Conservation (phyloP, 2,797 vertebrate genomes). For the Rachycentron canadum region DNA sequence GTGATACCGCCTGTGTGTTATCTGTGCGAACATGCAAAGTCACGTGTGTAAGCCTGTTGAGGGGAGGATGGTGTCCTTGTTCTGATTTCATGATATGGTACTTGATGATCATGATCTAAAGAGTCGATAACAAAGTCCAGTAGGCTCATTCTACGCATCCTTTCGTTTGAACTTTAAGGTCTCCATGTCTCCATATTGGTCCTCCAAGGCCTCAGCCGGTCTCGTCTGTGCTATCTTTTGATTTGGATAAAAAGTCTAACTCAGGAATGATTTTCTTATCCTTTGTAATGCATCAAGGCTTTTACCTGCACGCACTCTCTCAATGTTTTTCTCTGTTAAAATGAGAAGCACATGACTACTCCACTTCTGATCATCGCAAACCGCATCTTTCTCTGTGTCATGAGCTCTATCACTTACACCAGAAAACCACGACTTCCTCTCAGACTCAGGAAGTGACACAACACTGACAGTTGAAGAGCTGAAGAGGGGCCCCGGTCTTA, state of each 20-base stretch:
- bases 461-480: conserved; percentile 36
- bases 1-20: neutral
- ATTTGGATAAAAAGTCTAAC: neutral
- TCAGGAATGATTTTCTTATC: conserved; percentile 5
- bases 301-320: neutral
- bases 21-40: neutral
- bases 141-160: too few species aligned
- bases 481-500: neutral
- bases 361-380: neutral
- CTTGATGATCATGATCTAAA: too few species aligned
- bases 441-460: conserved; percentile 68
- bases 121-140: too few species aligned
- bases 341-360: neutral
- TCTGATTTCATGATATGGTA: neutral
- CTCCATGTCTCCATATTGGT: too few species aligned
- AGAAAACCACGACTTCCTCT: conserved; percentile 72
- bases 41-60: neutral
- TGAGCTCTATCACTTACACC: conserved; percentile 32
- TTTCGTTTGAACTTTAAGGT: too few species aligned
- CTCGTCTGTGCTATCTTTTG: too few species aligned
- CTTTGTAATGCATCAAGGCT: neutral
- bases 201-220: too few species aligned
- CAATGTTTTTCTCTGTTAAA: neutral
- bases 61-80: neutral
- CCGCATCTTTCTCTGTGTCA: conserved; percentile 7